Evolutionary conservation across 1,140 invertebrate species (phyloP).

Genomic region (Meteorus sp.): DNA sequence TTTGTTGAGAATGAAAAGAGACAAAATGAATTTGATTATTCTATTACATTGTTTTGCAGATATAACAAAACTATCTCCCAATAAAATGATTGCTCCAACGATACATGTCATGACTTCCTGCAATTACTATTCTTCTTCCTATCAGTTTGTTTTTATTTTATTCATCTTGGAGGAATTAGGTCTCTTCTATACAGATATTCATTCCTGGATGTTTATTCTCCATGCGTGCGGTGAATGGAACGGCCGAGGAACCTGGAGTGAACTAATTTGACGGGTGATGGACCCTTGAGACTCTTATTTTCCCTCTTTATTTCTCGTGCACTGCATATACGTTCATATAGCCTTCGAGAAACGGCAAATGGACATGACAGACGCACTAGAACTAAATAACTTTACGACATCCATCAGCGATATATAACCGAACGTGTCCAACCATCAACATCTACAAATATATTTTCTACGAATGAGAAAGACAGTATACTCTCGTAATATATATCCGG

Average conservation of each 20-base stretch:
- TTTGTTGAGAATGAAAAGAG: too few species aligned
- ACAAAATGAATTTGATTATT: too few species aligned
- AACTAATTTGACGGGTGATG: not conserved
- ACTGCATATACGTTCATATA: not conserved
- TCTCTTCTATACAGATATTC: not conserved
- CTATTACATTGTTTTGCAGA: too few species aligned
- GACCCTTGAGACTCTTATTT: not conserved
- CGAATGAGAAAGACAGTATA: too few species aligned
- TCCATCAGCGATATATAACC: constrained; percentile 35
- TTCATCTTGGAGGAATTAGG: too few species aligned
- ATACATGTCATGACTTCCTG: too few species aligned
- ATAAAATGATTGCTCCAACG: too few species aligned
- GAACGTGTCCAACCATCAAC: constrained; percentile 21
- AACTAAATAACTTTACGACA: constrained; percentile 42
- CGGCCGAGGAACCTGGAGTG: not conserved
- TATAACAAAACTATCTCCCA: too few species aligned
- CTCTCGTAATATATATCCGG: too few species aligned
- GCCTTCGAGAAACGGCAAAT: constrained; percentile 16
- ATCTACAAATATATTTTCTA: not conserved
- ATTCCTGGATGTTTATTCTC: not conserved
- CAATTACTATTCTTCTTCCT: too few species aligned
- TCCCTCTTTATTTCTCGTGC: not conserved
- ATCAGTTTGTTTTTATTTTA: too few species aligned
- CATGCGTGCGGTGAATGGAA: not conserved
- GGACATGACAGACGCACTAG: constrained; percentile 38